Conservation (phyloP, 1,140 invertebrate genomes). For the Lutraria rhynchaena region DNA sequence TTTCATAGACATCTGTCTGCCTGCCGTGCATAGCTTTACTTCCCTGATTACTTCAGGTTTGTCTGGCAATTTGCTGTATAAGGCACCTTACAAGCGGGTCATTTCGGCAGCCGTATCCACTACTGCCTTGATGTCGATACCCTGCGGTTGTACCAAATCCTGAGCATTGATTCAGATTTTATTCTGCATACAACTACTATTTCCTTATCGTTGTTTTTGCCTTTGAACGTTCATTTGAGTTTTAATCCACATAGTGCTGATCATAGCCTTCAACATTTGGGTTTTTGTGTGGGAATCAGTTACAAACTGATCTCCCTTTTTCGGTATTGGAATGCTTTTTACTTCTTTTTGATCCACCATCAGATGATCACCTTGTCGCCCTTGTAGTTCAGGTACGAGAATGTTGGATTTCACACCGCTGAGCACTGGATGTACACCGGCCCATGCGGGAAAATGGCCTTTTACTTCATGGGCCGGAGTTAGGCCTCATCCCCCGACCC, state of each 20-base stretch:
- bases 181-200: background rate
- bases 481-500: conserved; percentile 25
- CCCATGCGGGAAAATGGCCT: background rate
- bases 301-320: no score
- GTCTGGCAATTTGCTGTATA: background rate
- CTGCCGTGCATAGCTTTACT: conserved; percentile 7
- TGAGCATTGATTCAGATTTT: background rate
- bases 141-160: background rate
- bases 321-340: no score
- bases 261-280: background rate
- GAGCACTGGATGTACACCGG: background rate
- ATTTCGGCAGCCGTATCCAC: conserved; percentile 12
- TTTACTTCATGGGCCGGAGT: background rate
- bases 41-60: background rate
- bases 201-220: background rate
- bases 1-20: conserved; percentile 11
- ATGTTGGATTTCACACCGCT: no score
- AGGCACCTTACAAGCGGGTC: background rate
- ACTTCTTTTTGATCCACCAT: no score
- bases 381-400: no score
- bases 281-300: background rate
- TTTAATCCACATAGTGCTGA: background rate
- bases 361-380: no score
- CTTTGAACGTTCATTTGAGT: background rate
- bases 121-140: conserved; percentile 14